A percentile compares a stretch with the other conserved stretches of the same genome.
phyloP scores from a whole-genome alignment of 2,797 vertebrate genomes.

The Xyrichtys novacula region DNA sequence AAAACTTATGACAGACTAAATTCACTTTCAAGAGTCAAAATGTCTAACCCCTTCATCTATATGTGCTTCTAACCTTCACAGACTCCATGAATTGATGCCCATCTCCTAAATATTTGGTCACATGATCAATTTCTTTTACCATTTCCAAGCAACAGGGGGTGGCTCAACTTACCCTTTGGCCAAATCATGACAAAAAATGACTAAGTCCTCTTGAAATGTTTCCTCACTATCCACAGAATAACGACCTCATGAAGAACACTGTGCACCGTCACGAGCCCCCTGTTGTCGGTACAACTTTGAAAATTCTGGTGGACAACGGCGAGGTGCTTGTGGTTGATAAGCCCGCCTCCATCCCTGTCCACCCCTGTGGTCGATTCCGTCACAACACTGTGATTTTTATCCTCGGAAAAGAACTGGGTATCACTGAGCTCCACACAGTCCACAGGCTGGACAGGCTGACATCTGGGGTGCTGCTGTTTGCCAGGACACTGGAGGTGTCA shows the following conservation, averaged over 20 bases:
- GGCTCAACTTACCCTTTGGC: no score
- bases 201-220: background rate
- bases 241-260: constrained; percentile 93
- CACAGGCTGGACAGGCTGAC: constrained; percentile 96
- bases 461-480: constrained; percentile 96
- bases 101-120: no score
- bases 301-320: constrained; percentile 89
- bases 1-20: no score
- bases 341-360: constrained; percentile 95
- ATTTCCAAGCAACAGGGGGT: no score
- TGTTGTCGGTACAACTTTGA: constrained; percentile 87
- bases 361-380: constrained; percentile 96
- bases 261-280: constrained; percentile 98
- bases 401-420: constrained; percentile 92
- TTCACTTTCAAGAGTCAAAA: no score
- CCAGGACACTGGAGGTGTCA: constrained; percentile 90
- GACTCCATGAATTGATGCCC: no score
- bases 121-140: no score
- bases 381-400: constrained; percentile 99
- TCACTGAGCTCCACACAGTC: constrained; percentile 92
- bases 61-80: no score
- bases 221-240: constrained; percentile 84
- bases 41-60: no score
- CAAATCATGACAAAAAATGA: no score
- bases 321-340: constrained; percentile 96